phyloP scores from a whole-genome alignment of 2,113 vertebrate species.

The Datnioides undecimradiatus region DNA sequence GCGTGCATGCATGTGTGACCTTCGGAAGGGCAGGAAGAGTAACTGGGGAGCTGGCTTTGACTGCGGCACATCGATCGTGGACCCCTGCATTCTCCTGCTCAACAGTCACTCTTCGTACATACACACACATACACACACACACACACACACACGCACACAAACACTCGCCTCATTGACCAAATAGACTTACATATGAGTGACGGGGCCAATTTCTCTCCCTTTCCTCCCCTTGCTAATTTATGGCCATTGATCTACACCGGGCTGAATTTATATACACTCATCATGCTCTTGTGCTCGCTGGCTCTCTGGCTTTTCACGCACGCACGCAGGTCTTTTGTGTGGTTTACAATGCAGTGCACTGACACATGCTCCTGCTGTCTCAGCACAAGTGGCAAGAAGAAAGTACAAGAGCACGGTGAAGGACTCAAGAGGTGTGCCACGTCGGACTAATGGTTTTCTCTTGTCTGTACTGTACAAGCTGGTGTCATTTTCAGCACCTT shows the following conservation, averaged over 20 bases:
- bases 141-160: slow-evolving; percentile 45
- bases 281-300: slow-evolving; percentile 63
- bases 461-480: neutral
- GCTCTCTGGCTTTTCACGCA: slow-evolving; percentile 16
- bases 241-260: slow-evolving; percentile 79
- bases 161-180: slow-evolving; percentile 79
- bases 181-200: slow-evolving; percentile 82
- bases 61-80: slow-evolving; percentile 79
- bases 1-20: slow-evolving; percentile 63
- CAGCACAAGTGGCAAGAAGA: slow-evolving; percentile 68
- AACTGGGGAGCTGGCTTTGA: slow-evolving; percentile 76
- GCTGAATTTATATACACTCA: slow-evolving; percentile 81
- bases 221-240: slow-evolving; percentile 76
- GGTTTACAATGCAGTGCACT: slow-evolving; percentile 58
- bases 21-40: slow-evolving; percentile 78
- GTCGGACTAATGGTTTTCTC: slow-evolving; percentile 47
- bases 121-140: slow-evolving; percentile 36
- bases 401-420: slow-evolving; percentile 69
- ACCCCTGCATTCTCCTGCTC: slow-evolving; percentile 69
- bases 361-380: slow-evolving; percentile 75
- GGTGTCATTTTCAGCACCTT: slow-evolving; percentile 19
- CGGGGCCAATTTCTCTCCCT: slow-evolving; percentile 79
- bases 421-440: slow-evolving; percentile 51
- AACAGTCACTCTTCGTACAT: slow-evolving; percentile 64
- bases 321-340: slow-evolving; percentile 56